These are phyloP conservation scores for Tretioscincus oriximinensis DNA, from an alignment of 2,113 vertebrate genomes.

Conservation along the genomic window DNA sequence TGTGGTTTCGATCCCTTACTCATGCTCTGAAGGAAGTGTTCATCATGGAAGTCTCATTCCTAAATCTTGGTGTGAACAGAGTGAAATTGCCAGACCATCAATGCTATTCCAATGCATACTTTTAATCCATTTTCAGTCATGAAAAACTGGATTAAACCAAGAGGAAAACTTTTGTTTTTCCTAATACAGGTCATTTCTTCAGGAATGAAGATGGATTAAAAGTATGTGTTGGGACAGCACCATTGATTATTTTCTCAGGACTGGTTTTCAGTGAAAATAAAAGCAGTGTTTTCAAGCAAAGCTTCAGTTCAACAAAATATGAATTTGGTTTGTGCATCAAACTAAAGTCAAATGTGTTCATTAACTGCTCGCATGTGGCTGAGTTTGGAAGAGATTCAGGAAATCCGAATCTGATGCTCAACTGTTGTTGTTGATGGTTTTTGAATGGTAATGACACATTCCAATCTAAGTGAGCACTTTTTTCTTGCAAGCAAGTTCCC, in stretches of 20 bases:
- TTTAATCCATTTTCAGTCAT: too few relatives aligned
- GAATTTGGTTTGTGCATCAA: slow-evolving; percentile 45
- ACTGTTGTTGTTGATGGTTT: slow-evolving; percentile 16
- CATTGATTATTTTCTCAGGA: slow-evolving; percentile 22
- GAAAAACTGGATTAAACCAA: too few relatives aligned
- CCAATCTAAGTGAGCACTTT: background rate
- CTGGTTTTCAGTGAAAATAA: slow-evolving; percentile 19
- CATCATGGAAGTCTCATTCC: too few relatives aligned
- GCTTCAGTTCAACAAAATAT: slow-evolving; percentile 50
- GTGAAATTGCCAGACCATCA: too few relatives aligned
- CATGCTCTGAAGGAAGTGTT: too few relatives aligned
- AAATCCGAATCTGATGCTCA: slow-evolving; percentile 26
- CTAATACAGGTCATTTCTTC: too few relatives aligned
- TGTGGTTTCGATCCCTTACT: too few relatives aligned
- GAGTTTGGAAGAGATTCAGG: slow-evolving; percentile 28
- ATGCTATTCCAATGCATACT: too few relatives aligned
- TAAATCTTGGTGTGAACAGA: too few relatives aligned
- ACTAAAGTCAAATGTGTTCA: slow-evolving; percentile 35
- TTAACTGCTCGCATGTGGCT: slow-evolving; percentile 44
- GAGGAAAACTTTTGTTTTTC: too few relatives aligned
- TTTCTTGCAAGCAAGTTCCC: slow-evolving; percentile 13
- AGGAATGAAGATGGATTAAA: too few relatives aligned
- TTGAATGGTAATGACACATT: slow-evolving; percentile 38
- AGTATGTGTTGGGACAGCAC: too few relatives aligned
- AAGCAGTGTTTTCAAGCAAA: slow-evolving; percentile 29